Conservation (phyloP, 1,140 invertebrate genomes). For the Drosophila bocki region DNA sequence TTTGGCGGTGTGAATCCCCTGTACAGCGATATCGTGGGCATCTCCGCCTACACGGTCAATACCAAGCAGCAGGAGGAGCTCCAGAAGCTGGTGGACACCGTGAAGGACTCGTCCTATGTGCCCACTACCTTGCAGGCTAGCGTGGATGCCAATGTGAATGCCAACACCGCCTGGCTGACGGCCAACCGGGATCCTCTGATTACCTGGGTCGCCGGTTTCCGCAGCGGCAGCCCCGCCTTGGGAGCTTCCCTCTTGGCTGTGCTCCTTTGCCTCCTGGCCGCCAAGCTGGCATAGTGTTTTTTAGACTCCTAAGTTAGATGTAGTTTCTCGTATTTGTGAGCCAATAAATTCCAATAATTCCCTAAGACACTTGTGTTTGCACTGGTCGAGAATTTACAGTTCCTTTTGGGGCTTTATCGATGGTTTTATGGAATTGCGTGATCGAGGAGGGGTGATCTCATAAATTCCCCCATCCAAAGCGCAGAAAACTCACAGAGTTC, state of each 20-base stretch:
- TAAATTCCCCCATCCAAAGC: slow-evolving; percentile 26
- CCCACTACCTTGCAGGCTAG: slow-evolving; percentile 42
- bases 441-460: slow-evolving; percentile 18
- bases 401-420: slow-evolving; percentile 14
- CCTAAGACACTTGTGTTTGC: slow-evolving; percentile 14
- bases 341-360: slow-evolving; percentile 29
- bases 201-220: slow-evolving; percentile 48
- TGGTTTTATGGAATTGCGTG: slow-evolving; percentile 8
- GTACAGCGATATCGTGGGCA: slow-evolving; percentile 57
- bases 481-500: background rate
- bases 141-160: slow-evolving; percentile 54
- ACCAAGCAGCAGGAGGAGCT: slow-evolving; percentile 54
- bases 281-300: slow-evolving; percentile 44
- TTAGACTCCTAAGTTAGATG: slow-evolving; percentile 21
- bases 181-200: slow-evolving; percentile 67
- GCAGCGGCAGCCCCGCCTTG: slow-evolving; percentile 59
- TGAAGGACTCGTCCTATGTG: slow-evolving; percentile 52
- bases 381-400: slow-evolving; percentile 20
- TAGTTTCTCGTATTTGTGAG: slow-evolving; percentile 19
- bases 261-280: slow-evolving; percentile 42
- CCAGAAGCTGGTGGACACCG: slow-evolving; percentile 50
- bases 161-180: slow-evolving; percentile 65
- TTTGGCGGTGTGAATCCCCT: slow-evolving; percentile 73
- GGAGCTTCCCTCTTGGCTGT: slow-evolving; percentile 54
- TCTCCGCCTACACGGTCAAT: slow-evolving; percentile 67